Evolutionary conservation across 2,113 vertebrate species (phyloP).

Genomic region (Petaurus breviceps): DNA sequence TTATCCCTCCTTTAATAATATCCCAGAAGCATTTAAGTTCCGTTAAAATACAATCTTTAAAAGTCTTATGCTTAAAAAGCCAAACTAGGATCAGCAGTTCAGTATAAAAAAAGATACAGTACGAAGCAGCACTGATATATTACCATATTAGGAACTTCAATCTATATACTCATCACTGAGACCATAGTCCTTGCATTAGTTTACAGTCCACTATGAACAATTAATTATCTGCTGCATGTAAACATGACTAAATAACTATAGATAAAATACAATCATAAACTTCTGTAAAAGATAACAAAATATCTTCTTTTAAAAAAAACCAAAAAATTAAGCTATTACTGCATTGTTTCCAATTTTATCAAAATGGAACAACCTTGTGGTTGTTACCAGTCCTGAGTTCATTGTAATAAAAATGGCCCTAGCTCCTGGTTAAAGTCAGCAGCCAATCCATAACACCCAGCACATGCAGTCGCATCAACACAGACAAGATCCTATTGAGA

Average conservation of each 20-base stretch:
- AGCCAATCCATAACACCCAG: conserved; percentile 52
- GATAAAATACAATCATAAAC: conserved; percentile 88
- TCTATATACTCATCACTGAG: conserved; percentile 80
- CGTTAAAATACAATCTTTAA: conserved; percentile 69
- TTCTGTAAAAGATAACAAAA: conserved; percentile 90
- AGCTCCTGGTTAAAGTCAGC: conserved; percentile 82
- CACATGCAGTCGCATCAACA: conserved; percentile 68
- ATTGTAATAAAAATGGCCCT: conserved; percentile 83
- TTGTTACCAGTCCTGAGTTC: conserved; percentile 90
- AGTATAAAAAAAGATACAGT: conserved; percentile 66
- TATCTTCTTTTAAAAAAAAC: conserved; percentile 87
- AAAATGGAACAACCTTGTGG: conserved; percentile 86
- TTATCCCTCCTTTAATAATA: conserved; percentile 25
- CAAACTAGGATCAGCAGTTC: conserved; percentile 57
- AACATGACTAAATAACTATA: conserved; percentile 89
- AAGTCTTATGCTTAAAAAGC: fast-evolving
- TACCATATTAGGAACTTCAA: conserved; percentile 83
- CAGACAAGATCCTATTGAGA: conserved; percentile 69
- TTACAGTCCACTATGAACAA: conserved; percentile 90
- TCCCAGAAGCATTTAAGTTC: conserved; percentile 55
- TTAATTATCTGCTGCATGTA: conserved; percentile 88
- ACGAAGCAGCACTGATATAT: conserved; percentile 78
- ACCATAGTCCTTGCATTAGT: conserved; percentile 85
- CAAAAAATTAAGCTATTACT: conserved; percentile 86
- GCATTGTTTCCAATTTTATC: conserved; percentile 88